Conservation (phyloP, 2,113 vertebrate genomes). For the Sigmodon hispidus region DNA sequence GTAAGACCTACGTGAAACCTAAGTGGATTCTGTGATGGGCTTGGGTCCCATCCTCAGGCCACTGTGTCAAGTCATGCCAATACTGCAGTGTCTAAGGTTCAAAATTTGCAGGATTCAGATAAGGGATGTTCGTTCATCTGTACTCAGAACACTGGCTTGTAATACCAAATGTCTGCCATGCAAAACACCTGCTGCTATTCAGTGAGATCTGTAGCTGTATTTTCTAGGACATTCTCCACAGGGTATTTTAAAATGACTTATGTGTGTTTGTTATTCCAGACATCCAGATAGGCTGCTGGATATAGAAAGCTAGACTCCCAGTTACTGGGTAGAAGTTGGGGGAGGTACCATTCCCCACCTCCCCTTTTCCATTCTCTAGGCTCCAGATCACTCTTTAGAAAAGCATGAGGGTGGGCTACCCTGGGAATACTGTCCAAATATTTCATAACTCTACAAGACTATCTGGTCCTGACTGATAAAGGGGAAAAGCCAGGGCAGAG, state of each 20-base stretch:
- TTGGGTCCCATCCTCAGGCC: neutral
- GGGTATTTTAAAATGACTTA: neutral
- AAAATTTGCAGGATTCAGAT: neutral
- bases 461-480: conserved; percentile 12
- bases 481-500: neutral
- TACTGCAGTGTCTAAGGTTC: neutral
- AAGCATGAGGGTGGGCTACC: neutral
- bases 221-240: neutral
- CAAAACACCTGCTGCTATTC: conserved; percentile 7
- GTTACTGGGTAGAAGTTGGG: neutral
- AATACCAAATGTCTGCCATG: conserved; percentile 14
- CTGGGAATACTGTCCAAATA: neutral
- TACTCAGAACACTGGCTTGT: neutral
- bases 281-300: neutral
- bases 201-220: neutral
- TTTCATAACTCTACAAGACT: neutral
- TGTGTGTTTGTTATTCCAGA: neutral
- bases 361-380: neutral
- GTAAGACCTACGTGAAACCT: neutral
- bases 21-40: neutral
- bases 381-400: conserved; percentile 16
- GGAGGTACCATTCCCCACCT: neutral
- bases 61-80: neutral
- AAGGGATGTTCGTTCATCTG: neutral
- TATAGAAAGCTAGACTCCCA: neutral